phyloP scores from a whole-genome alignment of 2,113 vertebrate genomes.

The Paramormyrops kingsleyae region DNA sequence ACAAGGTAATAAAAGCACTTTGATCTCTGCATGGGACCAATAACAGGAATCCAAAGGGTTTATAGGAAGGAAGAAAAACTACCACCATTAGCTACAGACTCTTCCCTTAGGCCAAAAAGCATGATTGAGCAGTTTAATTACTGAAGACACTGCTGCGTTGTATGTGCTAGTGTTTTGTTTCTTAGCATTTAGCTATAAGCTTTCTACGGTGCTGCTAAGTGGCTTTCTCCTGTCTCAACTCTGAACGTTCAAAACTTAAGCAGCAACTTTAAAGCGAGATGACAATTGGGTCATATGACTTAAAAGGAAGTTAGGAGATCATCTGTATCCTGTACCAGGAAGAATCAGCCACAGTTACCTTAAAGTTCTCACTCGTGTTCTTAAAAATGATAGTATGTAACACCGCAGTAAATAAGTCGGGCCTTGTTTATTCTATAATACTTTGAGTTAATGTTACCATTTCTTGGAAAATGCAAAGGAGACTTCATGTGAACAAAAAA shows the following conservation, averaged over 20 bases:
- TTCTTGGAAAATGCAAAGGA: not conserved
- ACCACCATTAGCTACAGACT: not conserved
- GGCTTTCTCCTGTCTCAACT: not conserved
- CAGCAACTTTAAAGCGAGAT: not conserved
- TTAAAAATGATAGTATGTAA: not conserved
- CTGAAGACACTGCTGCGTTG: slow-evolving; percentile 8
- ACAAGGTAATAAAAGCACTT: slow-evolving; percentile 24
- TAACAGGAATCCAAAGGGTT: slow-evolving; percentile 18
- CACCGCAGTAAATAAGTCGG: not conserved
- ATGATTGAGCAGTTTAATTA: slow-evolving; percentile 13
- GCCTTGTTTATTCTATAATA: not conserved
- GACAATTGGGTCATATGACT: not conserved
- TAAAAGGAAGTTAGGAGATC: not conserved
- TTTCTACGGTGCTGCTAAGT: not conserved
- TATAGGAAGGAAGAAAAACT: slow-evolving; percentile 4
- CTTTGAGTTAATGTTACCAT: not conserved
- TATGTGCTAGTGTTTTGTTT: not conserved
- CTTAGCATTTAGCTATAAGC: not conserved
- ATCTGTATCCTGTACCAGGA: not conserved
- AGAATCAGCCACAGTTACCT: not conserved
- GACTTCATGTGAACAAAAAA: not conserved
- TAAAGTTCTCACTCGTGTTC: not conserved
- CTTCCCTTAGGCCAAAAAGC: slow-evolving; percentile 7
- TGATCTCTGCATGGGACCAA: slow-evolving; percentile 26
- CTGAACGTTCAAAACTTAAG: not conserved